Evolutionary conservation across 2,797 vertebrate genomes (phyloP), one percentile per base, ranked within the genome.

Genomic region (Merluccius polli): DNA sequence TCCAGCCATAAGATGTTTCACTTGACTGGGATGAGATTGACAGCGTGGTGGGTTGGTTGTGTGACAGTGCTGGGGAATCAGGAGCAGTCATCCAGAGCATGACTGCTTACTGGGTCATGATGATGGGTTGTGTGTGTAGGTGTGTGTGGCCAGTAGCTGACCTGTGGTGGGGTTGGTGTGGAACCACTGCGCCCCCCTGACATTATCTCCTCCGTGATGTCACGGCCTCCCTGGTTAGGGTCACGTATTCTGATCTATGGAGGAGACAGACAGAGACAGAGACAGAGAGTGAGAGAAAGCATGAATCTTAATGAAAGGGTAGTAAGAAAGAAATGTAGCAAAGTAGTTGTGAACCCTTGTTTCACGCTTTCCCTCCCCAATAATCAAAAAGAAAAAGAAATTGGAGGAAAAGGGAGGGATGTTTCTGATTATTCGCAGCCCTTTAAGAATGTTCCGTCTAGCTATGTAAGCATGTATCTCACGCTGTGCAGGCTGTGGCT

Each of bases 161-260:
- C 97, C 96, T 98, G 97, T 59, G 97, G 97, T 82, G 97, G 97
- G n/a, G 97, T 97, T 15, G 97, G 97, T 21, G 97, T 98, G 44
- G 96, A 96, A 87, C 95, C 94, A n/a, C 95, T 96, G 70, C 95
- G 95, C 71, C 89, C 91, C 77, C 93, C 94, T 11, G 96, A 96
- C 97, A 99, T 97, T 84, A 99, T 99, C 91, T 99, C 98, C 85
- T 99, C 98, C 0, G 98, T 99, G 92, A 99, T 98, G 83, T 99
- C 98, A 92, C 93, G 96, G 83, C 98, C 98, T 30, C 97, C 98
- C 90, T 98, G 98, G 92, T 97, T 99, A 75, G 98, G 98, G 93
- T 99, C 98, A 78, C 98, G 94, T 88, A 99, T 99, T 86, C 98
- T 95, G 92, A 99, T 99, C 98, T 99, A 85, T 21, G 0, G 78